Percentiles rank a stretch among this genome's conserved stretches.
phyloP scores from a whole-genome alignment of 53 echinoderm and acorn worm species.

The Holothuria scabra region DNA sequence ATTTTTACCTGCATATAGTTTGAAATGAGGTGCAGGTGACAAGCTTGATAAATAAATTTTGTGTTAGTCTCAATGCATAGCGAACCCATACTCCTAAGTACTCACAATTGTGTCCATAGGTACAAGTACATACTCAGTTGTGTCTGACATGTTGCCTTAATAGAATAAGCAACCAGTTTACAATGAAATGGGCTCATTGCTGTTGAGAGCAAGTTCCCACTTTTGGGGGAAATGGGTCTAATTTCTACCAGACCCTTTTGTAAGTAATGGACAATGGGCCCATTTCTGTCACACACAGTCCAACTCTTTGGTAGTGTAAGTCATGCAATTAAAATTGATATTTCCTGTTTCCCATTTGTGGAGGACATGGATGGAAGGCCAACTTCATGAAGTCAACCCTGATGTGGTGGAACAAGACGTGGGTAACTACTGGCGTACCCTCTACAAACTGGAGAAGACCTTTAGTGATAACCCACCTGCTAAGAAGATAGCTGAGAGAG shows the following conservation, averaged over 20 bases:
- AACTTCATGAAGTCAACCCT: conserved; percentile 89
- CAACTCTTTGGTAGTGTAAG: neutral
- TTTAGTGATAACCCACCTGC: conserved; percentile 76
- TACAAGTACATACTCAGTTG: too few species aligned
- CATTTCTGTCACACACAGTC: neutral
- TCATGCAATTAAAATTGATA: neutral
- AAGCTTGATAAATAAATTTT: too few species aligned
- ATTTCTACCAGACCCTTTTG: too few species aligned
- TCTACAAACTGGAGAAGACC: conserved; percentile 94
- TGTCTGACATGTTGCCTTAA: neutral
- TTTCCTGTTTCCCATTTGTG: neutral
- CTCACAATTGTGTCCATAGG: too few species aligned
- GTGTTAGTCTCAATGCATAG: too few species aligned
- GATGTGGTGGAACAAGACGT: conserved; percentile 86
- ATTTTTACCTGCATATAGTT: too few species aligned
- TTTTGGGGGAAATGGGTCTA: too few species aligned
- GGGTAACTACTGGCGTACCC: conserved; percentile 97
- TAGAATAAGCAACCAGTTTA: neutral
- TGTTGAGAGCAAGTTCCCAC: too few species aligned
- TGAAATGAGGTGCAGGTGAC: too few species aligned
- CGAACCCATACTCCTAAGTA: too few species aligned
- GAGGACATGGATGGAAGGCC: conserved; percentile 91
- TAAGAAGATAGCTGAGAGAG: conserved; percentile 87
- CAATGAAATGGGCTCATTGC: too few species aligned
- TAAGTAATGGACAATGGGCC: too few species aligned